phyloP scores from a whole-genome alignment of 2,888 invertebrate genomes.

The Venusia cambrica region DNA sequence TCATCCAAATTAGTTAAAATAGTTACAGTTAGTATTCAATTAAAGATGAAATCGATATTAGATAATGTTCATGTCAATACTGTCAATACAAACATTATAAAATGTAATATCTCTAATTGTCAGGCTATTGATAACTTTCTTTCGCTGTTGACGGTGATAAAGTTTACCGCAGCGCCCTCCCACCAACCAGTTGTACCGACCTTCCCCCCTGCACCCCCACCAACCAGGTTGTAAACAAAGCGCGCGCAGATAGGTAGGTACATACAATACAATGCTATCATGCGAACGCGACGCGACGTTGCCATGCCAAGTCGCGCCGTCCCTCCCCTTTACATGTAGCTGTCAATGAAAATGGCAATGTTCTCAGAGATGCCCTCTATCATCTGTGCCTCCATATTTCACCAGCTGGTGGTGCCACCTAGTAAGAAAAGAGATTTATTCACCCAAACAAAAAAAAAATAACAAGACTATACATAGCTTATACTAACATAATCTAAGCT shows the following conservation, averaged over 20 bases:
- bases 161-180: conserved; percentile 50
- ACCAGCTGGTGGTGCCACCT: no score
- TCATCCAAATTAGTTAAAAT: background rate
- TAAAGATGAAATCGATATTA: no score
- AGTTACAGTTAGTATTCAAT: no score
- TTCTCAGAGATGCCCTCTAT: no score
- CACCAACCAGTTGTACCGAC: no score
- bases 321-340: conserved; percentile 19
- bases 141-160: conserved; percentile 31
- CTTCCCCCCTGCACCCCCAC: conserved; percentile 38
- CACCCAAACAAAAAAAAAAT: no score
- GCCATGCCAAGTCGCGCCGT: conserved; percentile 48
- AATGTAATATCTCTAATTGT: background rate
- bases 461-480: no score
- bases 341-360: conserved; percentile 11
- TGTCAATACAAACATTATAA: background rate
- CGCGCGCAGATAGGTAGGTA: conserved; percentile 57
- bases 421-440: no score
- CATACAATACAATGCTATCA: no score
- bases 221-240: conserved; percentile 62
- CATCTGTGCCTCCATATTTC: no score
- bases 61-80: no score
- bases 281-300: conserved; percentile 59
- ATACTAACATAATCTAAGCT: no score
- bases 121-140: conserved; percentile 14